Evolutionary conservation across 2,888 invertebrate species (phyloP), one percentile per base, ranked within the genome.

Genomic region (Patella caerulea): DNA sequence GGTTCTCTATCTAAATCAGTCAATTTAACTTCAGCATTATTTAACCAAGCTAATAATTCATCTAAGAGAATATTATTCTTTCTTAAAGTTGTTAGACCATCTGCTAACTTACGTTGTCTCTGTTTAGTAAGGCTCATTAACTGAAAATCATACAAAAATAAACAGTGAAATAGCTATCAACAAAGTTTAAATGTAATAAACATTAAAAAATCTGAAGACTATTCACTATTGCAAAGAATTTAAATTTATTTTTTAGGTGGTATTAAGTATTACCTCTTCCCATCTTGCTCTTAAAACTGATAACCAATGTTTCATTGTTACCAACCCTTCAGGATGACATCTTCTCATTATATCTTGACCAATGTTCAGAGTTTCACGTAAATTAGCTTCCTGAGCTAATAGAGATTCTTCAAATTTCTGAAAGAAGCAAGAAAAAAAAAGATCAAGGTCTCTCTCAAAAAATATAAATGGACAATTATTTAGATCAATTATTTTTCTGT

Each of bases 291-390:
- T 96, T 81, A 99, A 96, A 82, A 99, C 98, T 55, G 97, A 97
- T 83, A 98, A 96, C 98, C 98, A 99, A 93, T 99, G 98, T 91
- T 98, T 98, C 90, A 99, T 96, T n/a, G 98, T 97, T 24, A 96
- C 95, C n/a, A 97, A 96, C 0, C 98, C 98, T 90, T 98, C 98
- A 0, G 98, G 98, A 93, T 99, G 98, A n/a, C 98, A 96, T 90
- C 96, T 96, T 84, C 94, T 94, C 78, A 98, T 94, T 85, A 99
- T 97, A 59, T 94, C 94, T 89, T 96, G 96, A 0, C 98, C 98
- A 76, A 98, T 94, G 52, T 95, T 94, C 79, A 98, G 94, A 0
- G 98, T 98, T 74, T 90, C 90, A 12, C 88, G 81, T 92, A 98
- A 97, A 88, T 97, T 97, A 0, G 93, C 92, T 91, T 97, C 96